phyloP scores from a whole-genome alignment of 2,888 invertebrate species.

The Amphipyra tragopoginis region DNA sequence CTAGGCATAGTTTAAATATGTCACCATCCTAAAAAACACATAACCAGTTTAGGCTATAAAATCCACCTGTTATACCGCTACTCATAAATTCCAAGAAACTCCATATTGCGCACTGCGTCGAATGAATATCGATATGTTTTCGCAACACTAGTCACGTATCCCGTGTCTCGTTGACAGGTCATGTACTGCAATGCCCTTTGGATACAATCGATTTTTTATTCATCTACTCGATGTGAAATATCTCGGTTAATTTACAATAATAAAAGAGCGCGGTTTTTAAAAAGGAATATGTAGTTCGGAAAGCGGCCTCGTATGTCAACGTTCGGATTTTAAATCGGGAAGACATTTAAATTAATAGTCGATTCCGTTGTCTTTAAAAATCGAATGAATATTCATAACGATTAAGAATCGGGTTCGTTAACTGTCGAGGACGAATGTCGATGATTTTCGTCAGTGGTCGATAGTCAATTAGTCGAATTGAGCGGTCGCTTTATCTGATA shows the following conservation, averaged over 20 bases:
- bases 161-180: constrained; percentile 60
- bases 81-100: constrained; percentile 65
- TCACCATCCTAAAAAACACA: constrained; percentile 43
- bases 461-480: constrained; percentile 68
- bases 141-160: constrained; percentile 69
- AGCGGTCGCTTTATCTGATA: constrained; percentile 68
- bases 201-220: constrained; percentile 46
- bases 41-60: constrained; percentile 59
- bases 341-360: constrained; percentile 47
- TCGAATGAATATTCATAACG: constrained; percentile 54
- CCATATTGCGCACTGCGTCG: constrained; percentile 60
- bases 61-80: constrained; percentile 62
- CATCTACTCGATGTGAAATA: constrained; percentile 27
- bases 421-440: constrained; percentile 37
- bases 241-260: constrained; percentile 11
- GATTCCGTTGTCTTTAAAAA: constrained; percentile 53
- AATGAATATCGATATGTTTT: constrained; percentile 67
- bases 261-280: constrained; percentile 24
- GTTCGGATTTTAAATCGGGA: constrained; percentile 41
- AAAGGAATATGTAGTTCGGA: constrained; percentile 23
- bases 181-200: constrained; percentile 52
- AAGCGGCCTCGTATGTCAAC: constrained; percentile 34
- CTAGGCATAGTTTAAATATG: constrained; percentile 13
- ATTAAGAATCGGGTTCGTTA: constrained; percentile 30
- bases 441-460: constrained; percentile 50